Evolutionary conservation across 2,113 vertebrate species (phyloP).

Genomic region (Mastomys natalensis): DNA sequence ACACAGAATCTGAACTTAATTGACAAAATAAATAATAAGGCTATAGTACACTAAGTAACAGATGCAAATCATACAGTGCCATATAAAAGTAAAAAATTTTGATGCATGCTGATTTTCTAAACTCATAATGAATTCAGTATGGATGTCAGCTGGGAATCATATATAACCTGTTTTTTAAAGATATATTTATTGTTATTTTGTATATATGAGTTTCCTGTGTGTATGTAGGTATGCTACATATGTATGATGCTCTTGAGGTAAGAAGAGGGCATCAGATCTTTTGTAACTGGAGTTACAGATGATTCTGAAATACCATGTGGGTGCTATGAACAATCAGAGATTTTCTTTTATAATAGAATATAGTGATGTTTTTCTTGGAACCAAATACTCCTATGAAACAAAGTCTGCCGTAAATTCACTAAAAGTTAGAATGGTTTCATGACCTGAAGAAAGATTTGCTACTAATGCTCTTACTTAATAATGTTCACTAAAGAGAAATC

Average conservation of each 20-base stretch:
- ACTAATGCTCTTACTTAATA: background rate
- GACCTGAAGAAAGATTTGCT: background rate
- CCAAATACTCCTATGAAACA: background rate
- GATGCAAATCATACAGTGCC: background rate
- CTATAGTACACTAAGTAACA: background rate
- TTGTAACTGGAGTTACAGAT: background rate
- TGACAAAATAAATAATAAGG: background rate
- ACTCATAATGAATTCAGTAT: background rate
- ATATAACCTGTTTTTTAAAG: slow-evolving; percentile 35
- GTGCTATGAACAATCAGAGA: background rate
- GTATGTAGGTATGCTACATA: background rate
- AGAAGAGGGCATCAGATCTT: background rate
- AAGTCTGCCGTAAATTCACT: background rate
- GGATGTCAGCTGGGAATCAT: slow-evolving; percentile 31
- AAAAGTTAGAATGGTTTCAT: background rate
- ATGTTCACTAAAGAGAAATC: background rate
- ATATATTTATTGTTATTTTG: background rate
- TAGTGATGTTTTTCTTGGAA: background rate
- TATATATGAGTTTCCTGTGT: background rate
- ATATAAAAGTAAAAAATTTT: background rate
- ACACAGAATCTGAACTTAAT: background rate
- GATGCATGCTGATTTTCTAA: background rate
- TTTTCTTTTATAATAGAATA: background rate
- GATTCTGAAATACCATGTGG: background rate
- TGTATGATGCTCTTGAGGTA: background rate